Base-by-base conservation (phyloP, 2,888 invertebrate species). In the Parnassius smintheus region DNA sequence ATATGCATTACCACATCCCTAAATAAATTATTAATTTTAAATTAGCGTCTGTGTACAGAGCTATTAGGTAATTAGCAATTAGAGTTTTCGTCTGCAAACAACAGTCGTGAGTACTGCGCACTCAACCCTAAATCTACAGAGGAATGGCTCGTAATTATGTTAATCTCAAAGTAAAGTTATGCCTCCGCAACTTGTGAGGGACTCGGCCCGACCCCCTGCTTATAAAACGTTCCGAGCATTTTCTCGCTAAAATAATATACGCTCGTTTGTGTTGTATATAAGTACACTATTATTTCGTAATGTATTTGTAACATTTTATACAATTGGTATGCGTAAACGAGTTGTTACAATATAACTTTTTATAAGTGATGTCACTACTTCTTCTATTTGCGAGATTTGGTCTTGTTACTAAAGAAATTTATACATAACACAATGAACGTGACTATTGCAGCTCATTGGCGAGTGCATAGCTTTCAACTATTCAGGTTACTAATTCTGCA, bases 131-230 rank as follows among this genome's bases (percentile, higher is more conserved):
- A 79, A 77, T 73, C 72, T 73, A 77, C 75, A 75, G 68, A 73
- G 74, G 72, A 80, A 80, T 73, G 72, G 77, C 72, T 76, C 76
- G 78, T 88, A 90, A 91, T 91, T 91, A 91, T 88, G 89, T 85
- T 90, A 89, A 90, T 88, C 82, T 80, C 77, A 75, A 80, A 86
- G 89, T 90, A 88, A 90, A 89, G 86, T 90, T 86, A 84, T 87
- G 85, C 83, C 75, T 81, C 83, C 85, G 72, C 82, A 18, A 81
- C 82, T 86, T 84, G 78, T 77, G 72, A 82, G 85, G 84, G 86
- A 77, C 78, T 67, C 70, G 73, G 73, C 73, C 71, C 73, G 75
- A 78, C 79, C 80, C 80, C 75, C 56, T 48, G 50, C 78, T 81
- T 81, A 77, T 75, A 75, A 76, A 74, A 70, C 70, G 75, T 81